Percentiles rank a stretch among this genome's conserved stretches.
These are phyloP conservation scores for Meliscaeva auricollis DNA, from an alignment of 2,888 invertebrate species.

Conservation along the genomic window DNA sequence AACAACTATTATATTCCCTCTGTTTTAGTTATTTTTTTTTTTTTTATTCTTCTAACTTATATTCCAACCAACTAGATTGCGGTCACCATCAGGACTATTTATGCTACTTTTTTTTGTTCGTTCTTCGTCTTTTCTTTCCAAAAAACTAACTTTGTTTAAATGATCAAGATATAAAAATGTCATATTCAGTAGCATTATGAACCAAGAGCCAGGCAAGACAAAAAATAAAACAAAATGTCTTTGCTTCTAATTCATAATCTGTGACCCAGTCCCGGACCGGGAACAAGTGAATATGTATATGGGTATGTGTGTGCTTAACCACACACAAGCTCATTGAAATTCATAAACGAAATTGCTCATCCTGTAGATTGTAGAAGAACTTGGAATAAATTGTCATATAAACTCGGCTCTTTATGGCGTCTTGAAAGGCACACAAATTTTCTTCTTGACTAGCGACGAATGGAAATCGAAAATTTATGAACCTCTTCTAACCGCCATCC, in stretches of 20 bases:
- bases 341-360: conserved; percentile 74
- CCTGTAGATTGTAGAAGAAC: conserved; percentile 35
- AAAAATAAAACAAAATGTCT: conserved; percentile 33
- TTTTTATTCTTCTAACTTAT: not conserved
- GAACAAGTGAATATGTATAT: not conserved
- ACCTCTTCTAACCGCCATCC: conserved; percentile 44
- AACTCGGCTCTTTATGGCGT: conserved; percentile 73
- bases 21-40: too few species aligned
- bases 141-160: conserved; percentile 52
- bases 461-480: conserved; percentile 75
- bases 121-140: not conserved
- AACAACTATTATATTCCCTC: too few species aligned
- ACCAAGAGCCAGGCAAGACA: not conserved
- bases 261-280: conserved; percentile 59
- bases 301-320: not conserved
- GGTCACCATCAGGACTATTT: conserved; percentile 47
- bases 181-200: conserved; percentile 66
- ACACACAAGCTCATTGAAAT: conserved; percentile 71
- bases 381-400: conserved; percentile 74
- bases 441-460: conserved; percentile 72
- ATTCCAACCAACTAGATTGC: conserved; percentile 32
- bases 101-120: not conserved
- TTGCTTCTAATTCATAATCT: conserved; percentile 28
- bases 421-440: conserved; percentile 75
- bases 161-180: conserved; percentile 73